A percentile compares a stretch with the other conserved stretches of the same genome.
phyloP scores from a whole-genome alignment of 1,140 invertebrate species.

The Metopolophium dirhodum region DNA sequence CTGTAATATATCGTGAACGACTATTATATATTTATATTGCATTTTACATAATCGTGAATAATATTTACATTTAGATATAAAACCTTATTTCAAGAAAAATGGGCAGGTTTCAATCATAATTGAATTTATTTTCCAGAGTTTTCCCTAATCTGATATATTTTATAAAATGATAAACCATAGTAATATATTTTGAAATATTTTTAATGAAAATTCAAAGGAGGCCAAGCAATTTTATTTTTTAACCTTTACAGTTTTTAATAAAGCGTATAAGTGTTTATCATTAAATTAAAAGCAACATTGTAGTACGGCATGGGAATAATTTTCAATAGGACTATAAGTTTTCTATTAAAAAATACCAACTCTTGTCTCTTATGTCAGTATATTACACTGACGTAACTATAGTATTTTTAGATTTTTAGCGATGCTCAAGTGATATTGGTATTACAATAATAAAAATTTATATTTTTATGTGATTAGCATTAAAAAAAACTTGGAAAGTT shows the following conservation, averaged over 20 bases:
- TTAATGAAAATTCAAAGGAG: background rate
- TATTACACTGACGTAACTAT: background rate
- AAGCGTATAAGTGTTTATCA: background rate
- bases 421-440: background rate
- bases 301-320: background rate
- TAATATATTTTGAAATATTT: background rate
- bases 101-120: background rate
- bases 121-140: background rate
- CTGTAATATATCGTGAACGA: background rate
- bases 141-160: background rate
- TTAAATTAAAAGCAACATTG: background rate
- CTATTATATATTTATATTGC: background rate
- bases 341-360: background rate
- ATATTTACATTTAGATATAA: constrained; percentile 17
- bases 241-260: background rate
- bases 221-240: background rate
- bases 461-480: background rate
- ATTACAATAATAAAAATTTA: too few relatives aligned
- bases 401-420: background rate
- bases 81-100: background rate
- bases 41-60: constrained; percentile 31
- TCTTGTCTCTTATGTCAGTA: background rate
- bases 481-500: background rate
- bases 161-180: background rate
- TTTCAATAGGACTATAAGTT: background rate